Percentiles rank a stretch among this genome's conserved stretches.
Conservation (phyloP, 2,797 vertebrate species). For the Poecilia wingei region DNA sequence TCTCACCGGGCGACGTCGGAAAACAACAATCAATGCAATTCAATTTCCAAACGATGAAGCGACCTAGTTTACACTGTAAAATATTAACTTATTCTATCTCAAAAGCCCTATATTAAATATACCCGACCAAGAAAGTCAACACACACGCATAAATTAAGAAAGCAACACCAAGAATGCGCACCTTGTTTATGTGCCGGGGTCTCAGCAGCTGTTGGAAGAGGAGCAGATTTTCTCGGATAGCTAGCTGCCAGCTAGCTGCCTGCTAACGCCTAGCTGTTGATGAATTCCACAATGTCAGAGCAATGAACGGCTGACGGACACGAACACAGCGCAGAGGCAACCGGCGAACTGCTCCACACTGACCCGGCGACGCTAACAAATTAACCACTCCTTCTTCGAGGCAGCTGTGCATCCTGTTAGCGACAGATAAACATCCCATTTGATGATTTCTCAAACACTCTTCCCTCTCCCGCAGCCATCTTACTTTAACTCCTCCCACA, state of each 20-base stretch:
- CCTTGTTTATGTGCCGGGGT: slow-evolving; percentile 46
- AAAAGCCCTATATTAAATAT: not conserved
- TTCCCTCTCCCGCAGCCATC: slow-evolving; percentile 80
- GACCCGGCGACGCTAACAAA: slow-evolving; percentile 26
- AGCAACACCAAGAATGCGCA: slow-evolving; percentile 29
- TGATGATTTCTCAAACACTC: slow-evolving; percentile 62
- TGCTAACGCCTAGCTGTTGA: slow-evolving; percentile 66
- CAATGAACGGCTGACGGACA: slow-evolving; percentile 4
- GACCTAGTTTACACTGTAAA: slow-evolving; percentile 28
- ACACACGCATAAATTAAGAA: not conserved
- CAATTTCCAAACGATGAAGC: slow-evolving; percentile 48
- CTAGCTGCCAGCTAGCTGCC: slow-evolving; percentile 44
- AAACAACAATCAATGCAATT: slow-evolving; percentile 52
- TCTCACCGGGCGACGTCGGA: slow-evolving; percentile 1
- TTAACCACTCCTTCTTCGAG: slow-evolving; percentile 40
- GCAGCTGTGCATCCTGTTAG: slow-evolving; percentile 62
- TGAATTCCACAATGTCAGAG: slow-evolving; percentile 72
- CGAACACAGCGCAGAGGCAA: slow-evolving; percentile 7
- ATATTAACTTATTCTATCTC: not conserved
- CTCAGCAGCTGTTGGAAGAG: slow-evolving; percentile 28
- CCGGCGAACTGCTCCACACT: not conserved
- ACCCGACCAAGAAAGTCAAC: not conserved
- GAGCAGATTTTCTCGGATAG: slow-evolving; percentile 49
- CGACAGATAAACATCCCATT: slow-evolving; percentile 64
- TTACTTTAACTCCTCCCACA: slow-evolving; percentile 77